Evolutionary conservation across 2,797 vertebrate species (phyloP), one percentile per base, ranked within the genome.

Genomic region (Myiothlypis chrysogaster): DNA sequence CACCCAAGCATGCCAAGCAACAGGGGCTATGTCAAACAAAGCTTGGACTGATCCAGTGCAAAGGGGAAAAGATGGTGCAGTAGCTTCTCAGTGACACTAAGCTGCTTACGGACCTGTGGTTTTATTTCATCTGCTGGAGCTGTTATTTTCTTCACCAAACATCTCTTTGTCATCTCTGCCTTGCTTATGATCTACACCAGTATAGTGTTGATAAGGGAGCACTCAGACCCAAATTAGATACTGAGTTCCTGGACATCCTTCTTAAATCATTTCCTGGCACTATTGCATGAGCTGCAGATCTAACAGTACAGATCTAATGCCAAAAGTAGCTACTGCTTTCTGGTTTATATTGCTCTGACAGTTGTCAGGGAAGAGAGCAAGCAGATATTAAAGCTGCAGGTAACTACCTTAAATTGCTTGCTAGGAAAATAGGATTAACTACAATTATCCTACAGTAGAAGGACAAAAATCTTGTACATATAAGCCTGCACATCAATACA

Each of bases 211-310:
- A 75, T 84, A 86, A 35, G 47, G 63, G 63, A 96, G 46, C 14
- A 27, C 75, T 95, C 71, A 68, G 63, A 95, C 28, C 4, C 57
- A 94, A 97, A 97, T 94, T 83, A 91, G 55, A 93, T 79, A 78
- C 86, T 66, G 77, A 90, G 61, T 46, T 91, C 44, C 46, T 83
- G 83, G 87, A 83, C 69, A 93, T 61, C 88, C 86, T 90, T 78
- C 93, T 87, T 94, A 90, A 96, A 93, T 92, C 66, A 89, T 72
- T 93, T 94, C 78, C 73, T 90, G 66, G 65, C 82, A 92, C 56
- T 85, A 52, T 35, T 53, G 65, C 66, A 94, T 65, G 73, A 90
- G 43, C 55, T 82, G 76, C 78, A 39, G 37, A 39, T 39, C 71
- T 90, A 65, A 65, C 53, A 84, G 69, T 59, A 84, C 73, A 87